A percentile compares a stretch with the other conserved stretches of the same genome.
phyloP scores from a whole-genome alignment of 2,888 invertebrate species.

The Drosophila crucigera region DNA sequence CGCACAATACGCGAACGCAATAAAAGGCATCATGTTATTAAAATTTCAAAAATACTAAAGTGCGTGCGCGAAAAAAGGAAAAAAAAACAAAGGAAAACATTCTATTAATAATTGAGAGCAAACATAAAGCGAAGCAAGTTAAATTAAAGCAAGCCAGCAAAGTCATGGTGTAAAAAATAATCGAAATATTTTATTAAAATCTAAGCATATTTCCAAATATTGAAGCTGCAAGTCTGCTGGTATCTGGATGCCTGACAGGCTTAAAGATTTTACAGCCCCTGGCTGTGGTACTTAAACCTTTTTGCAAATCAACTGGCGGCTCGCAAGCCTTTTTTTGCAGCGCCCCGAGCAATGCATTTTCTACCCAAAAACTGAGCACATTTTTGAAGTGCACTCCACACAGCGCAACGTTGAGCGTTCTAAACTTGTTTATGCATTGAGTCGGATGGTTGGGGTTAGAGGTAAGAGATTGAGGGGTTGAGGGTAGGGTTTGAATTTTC shows the following conservation, averaged over 20 bases:
- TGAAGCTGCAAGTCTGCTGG: constrained; percentile 4
- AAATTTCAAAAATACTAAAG: constrained; percentile 78
- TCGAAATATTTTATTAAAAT: constrained; percentile 64
- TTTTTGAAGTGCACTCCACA: constrained; percentile 70
- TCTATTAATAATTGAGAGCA: constrained; percentile 69
- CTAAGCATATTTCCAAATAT: constrained; percentile 54
- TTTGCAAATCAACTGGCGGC: constrained; percentile 58
- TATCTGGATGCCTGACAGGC: neutral
- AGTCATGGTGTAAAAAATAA: constrained; percentile 65
- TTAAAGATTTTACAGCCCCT: constrained; percentile 20
- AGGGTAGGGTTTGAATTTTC: neutral
- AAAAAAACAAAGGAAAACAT: constrained; percentile 44
- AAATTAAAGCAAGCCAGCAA: constrained; percentile 60
- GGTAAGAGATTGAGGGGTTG: neutral
- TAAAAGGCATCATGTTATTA: constrained; percentile 77
- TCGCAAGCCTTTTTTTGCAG: constrained; percentile 14
- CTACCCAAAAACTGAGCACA: constrained; percentile 66
- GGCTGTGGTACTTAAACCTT: constrained; percentile 41
- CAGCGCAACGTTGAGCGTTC: constrained; percentile 47
- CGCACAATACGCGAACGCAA: constrained; percentile 64
- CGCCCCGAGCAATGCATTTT: constrained; percentile 36
- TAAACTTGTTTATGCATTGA: constrained; percentile 67
- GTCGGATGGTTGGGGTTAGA: neutral
- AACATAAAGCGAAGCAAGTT: constrained; percentile 35
- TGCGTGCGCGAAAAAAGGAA: constrained; percentile 48